Conservation (phyloP, 2,888 invertebrate species). For the Dysmachus trigonus region DNA sequence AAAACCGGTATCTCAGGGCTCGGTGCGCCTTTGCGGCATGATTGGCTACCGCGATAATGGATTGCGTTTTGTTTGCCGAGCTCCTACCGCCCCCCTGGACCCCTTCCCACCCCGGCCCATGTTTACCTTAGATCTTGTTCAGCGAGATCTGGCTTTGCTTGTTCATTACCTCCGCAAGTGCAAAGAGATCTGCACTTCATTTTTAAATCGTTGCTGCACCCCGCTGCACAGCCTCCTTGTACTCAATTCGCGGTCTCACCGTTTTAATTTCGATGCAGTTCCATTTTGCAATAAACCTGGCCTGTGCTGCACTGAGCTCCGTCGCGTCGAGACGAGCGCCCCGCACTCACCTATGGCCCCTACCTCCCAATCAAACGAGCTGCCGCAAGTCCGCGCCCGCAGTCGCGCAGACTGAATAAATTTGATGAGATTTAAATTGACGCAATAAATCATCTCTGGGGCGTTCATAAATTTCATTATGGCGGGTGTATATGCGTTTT, state of each 20-base stretch:
- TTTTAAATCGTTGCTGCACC: conserved; percentile 24
- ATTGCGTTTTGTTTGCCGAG: conserved; percentile 46
- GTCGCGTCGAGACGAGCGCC: not conserved
- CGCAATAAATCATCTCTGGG: conserved; percentile 47
- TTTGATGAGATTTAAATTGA: conserved; percentile 50
- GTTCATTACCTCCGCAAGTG: conserved; percentile 29
- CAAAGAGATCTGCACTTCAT: conserved; percentile 40
- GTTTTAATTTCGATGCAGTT: conserved; percentile 33
- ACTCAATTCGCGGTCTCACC: not conserved
- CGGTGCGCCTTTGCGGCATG: conserved; percentile 24
- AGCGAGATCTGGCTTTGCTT: not conserved
- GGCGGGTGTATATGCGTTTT: conserved; percentile 50
- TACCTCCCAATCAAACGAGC: not conserved
- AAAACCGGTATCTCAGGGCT: not conserved
- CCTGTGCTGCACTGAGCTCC: not conserved
- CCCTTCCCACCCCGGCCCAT: not conserved
- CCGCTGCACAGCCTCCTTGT: not conserved
- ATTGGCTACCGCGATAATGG: conserved; percentile 49
- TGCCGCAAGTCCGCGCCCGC: conserved; percentile 5
- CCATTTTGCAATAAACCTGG: conserved; percentile 3
- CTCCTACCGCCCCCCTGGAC: not conserved
- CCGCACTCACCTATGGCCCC: conserved; percentile 16
- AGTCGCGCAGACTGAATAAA: conserved; percentile 44
- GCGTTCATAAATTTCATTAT: conserved; percentile 48
- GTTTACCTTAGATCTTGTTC: conserved; percentile 17